Base-by-base conservation (phyloP, 2,797 vertebrate species). In the Liparis tanakae region DNA sequence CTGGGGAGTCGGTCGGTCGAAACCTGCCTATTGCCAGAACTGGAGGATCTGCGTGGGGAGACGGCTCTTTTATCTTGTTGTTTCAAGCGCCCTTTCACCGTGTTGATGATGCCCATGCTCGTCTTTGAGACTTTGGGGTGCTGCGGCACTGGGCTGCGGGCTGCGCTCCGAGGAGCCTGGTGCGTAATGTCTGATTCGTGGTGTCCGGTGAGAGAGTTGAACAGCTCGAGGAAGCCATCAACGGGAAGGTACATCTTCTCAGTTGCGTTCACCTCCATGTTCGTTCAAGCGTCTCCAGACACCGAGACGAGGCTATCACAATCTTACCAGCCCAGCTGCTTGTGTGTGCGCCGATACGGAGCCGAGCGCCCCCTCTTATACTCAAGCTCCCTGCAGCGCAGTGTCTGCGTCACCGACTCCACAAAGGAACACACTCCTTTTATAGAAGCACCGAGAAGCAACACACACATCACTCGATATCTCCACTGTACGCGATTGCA, bases 231-330 rank as follows among this genome's bases (percentile, higher is more conserved):
- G 83, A 91, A 89, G 91, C 85, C 89, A 79, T 89, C 91, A 90
- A 92, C 87, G 68, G 92, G 82, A 85, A 91, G 83, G 70, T 87
- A 77, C 10, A 88, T 67, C 85, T 82, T 92, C 82, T 92, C 90
- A 57, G 84, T 86, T 88, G 88, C 50, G 90, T 91, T 94, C 91
- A 93, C 90, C 89, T 92, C 90, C 73, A 63, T 86, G 79, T 72
- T 87, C 70, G 10, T 44, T 60, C 46, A 34, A 48, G 43, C 15
- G 46, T 80, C 44, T 82, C 82, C 73, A 10, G 63, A 53, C 81
- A 80, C 53, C 72, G 67, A 80, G 70, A 80, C 53, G 53, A 55
- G 67, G 59, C 67, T 51, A 4, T 71, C 34, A n/a, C 50, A 20
- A 10, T 55, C 54, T 65, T 4, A 80, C 54, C 65, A 30, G 41